Conservation (phyloP, 2,797 vertebrate genomes). For the Gouania willdenowi region DNA sequence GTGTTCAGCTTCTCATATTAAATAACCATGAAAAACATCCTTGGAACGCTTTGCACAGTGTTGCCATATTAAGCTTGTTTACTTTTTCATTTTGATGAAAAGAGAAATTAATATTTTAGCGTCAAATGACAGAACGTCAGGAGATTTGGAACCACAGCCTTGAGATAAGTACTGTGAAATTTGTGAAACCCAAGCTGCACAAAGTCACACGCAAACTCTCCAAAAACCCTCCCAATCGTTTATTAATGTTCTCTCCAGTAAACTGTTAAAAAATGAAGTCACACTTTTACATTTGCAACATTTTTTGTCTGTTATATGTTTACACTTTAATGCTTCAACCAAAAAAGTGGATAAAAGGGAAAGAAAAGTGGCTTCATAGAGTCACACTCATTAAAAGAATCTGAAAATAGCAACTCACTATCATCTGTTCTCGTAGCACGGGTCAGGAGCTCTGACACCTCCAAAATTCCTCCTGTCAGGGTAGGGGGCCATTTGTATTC, state of each 20-base stretch:
- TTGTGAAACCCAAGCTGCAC: conserved; percentile 20
- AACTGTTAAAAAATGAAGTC: conserved; percentile 65
- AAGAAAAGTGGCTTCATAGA: conserved; percentile 72
- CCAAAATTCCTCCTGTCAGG: conserved; percentile 80
- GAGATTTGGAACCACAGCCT: conserved; percentile 30
- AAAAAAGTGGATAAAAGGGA: conserved; percentile 62
- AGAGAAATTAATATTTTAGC: conserved; percentile 51
- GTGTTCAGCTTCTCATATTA: too few relatives aligned
- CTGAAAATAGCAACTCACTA: conserved; percentile 82
- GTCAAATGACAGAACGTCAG: conserved; percentile 37
- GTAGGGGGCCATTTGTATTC: conserved; percentile 72
- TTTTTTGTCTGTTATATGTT: conserved; percentile 29
- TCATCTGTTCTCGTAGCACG: conserved; percentile 84
- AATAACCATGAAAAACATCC: too few relatives aligned
- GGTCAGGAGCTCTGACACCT: conserved; percentile 79
- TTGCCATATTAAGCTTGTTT: conserved; percentile 49
- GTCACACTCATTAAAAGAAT: conserved; percentile 81
- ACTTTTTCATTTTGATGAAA: conserved; percentile 32
- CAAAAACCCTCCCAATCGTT: conserved; percentile 42
- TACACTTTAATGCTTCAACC: conserved; percentile 1
- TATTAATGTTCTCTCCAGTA: conserved; percentile 52
- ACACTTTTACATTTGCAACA: conserved; percentile 41
- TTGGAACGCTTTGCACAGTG: too few relatives aligned
- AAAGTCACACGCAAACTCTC: too few relatives aligned
- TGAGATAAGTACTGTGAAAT: conserved; percentile 10